Base-by-base conservation (phyloP, 2,888 invertebrate species). In the Hedya salicella region DNA sequence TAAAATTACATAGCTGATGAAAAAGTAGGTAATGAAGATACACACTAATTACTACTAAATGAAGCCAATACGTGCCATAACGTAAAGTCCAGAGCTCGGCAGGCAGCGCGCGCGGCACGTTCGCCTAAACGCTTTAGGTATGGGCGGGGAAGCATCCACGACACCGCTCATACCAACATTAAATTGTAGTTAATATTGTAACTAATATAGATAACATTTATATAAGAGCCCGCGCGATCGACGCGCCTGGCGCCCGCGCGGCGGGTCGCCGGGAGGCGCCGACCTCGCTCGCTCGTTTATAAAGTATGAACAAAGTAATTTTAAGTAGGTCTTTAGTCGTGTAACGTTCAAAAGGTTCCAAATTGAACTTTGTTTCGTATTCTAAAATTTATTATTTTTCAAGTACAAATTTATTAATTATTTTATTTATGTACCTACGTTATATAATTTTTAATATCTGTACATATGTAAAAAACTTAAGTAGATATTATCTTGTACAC, bases 71-170 rank as follows among this genome's bases (percentile, higher is more conserved):
- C 9, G 59, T 61, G 54, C 63, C 57, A 49, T 69, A 50, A 48
- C 9, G 42, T 46, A 50, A 44, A 44, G 44, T 30, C 42, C 59
- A 62, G 62, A 63, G 69, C 72, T 77, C 83, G 77, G 78, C 83
- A 80, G 88, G 79, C 87, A 82, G 84, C 83, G 89, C 88, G 88
- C 57, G 78, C 78, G 72, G 66, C 73, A 79, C 88, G 88, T 82
- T 76, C 87, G 88, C 88, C 88, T 90, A 86, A 89, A 92, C 91
- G 91, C 91, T 92, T 92, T 92, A 92, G 91, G 91, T 91, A 91
- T 92, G 91, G 86, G 91, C 84, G 91, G 91, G 86, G 86, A 79
- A 81, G 91, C 91, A 91, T 91, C 91, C 91, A 91, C 91, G 85
- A 85, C 81, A 85, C 91, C 91, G 89, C 90, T 91, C 91, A 92